Percentiles rank a stretch among this genome's conserved stretches.
phyloP scores from a whole-genome alignment of 2,797 vertebrate genomes.

The Eulemur rubriventer region DNA sequence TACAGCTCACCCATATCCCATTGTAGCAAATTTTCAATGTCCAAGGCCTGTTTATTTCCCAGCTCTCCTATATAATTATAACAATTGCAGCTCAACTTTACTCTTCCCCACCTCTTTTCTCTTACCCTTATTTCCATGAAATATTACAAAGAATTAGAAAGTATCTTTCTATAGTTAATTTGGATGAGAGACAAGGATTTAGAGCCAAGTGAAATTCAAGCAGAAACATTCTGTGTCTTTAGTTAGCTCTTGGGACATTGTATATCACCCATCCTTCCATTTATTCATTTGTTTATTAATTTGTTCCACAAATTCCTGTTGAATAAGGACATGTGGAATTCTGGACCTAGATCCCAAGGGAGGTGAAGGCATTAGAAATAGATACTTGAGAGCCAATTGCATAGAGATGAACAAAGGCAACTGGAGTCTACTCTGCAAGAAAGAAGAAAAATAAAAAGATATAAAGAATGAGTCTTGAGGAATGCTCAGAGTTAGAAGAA shows the following conservation, averaged over 20 bases:
- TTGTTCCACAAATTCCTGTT: neutral
- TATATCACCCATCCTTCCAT: neutral
- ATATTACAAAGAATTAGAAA: neutral
- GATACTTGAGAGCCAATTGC: neutral
- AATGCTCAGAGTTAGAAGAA: neutral
- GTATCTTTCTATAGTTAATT: neutral
- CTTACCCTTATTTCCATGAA: neutral
- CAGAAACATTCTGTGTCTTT: neutral
- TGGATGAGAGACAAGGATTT: neutral
- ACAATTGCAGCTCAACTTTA: neutral
- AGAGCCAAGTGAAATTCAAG: neutral
- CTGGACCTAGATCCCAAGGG: neutral
- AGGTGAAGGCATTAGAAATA: neutral
- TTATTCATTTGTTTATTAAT: neutral
- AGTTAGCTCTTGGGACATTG: neutral
- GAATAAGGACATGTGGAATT: neutral
- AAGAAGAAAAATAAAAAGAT: neutral
- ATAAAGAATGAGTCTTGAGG: neutral
- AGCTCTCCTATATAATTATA: neutral
- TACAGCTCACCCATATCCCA: neutral
- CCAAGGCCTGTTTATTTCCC: neutral
- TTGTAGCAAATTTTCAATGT: neutral
- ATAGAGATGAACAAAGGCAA: neutral
- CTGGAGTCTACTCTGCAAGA: neutral
- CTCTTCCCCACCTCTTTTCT: neutral